Evolutionary conservation across 2,888 invertebrate genomes (phyloP).

Genomic region (Troglohyphantes excavatus): DNA sequence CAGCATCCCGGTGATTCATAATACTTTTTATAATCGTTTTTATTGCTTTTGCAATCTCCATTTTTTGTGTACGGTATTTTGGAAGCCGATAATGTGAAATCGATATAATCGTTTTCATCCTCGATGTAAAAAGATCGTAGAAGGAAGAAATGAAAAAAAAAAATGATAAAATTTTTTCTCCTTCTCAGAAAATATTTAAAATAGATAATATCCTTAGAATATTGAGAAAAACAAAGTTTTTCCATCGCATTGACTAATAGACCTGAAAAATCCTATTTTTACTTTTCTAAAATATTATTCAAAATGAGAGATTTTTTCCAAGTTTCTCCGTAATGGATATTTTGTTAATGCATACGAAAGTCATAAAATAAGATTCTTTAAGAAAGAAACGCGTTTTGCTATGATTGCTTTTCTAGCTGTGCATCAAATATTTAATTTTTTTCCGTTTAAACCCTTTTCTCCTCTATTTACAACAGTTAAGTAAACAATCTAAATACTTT

Average conservation of each 20-base stretch:
- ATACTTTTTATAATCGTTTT: constrained; percentile 67
- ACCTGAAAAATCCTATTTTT: background rate
- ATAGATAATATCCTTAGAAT: constrained; percentile 62
- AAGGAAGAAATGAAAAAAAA: constrained; percentile 23
- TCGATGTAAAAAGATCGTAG: constrained; percentile 33
- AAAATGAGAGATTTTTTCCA: background rate
- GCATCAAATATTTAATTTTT: too few relatives aligned
- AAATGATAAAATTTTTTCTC: background rate
- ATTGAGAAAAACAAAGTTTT: background rate
- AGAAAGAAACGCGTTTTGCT: too few relatives aligned
- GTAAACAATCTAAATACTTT: too few relatives aligned
- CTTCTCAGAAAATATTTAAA: constrained; percentile 72
- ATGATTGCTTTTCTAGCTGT: too few relatives aligned
- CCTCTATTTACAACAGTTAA: too few relatives aligned
- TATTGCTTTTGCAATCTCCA: constrained; percentile 64
- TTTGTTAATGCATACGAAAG: background rate
- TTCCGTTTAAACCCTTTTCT: too few relatives aligned
- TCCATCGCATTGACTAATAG: background rate
- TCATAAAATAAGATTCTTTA: background rate
- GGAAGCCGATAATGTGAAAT: constrained; percentile 73
- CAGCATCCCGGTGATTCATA: constrained; percentile 36
- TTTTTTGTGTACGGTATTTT: constrained; percentile 48
- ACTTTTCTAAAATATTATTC: background rate
- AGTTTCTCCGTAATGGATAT: background rate
- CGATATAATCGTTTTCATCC: constrained; percentile 75